Base-by-base conservation (phyloP, 1,140 invertebrate species). In the Periplaneta americana region DNA sequence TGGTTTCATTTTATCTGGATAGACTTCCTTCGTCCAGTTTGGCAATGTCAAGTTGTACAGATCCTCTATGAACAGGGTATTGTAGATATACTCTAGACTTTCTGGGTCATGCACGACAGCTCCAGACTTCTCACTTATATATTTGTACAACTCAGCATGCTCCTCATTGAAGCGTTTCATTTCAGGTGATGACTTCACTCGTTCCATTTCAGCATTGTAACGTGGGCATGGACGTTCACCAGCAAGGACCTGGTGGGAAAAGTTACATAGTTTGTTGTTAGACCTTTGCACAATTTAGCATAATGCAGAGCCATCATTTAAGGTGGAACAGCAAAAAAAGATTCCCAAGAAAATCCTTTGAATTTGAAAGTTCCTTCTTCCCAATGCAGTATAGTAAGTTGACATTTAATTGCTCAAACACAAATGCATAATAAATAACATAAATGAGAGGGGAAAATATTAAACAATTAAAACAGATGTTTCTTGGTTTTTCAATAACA, bases 41-140 rank as follows among this genome's bases (percentile, higher is more conserved):
- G 95, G 95, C 74, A 96, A 87, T 18, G 92, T 92, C 81, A 92
- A 92, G 84, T 96, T 95, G 84, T 94, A 92, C 28, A 92, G 84
- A 80, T 86, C 85, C 91, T 92, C 81, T 22, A 81, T 74, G 13
- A 76, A 91, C 31, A 96, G 87, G 28, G 88, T 91, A 84, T 92
- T 92, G 85, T 94, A 95, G 28, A 96, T 86, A 83, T 91, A 92
- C 83, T 92, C 88, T 2, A 93, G 85, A 76, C 86, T 85, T 82
- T 89, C 86, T 35, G 93, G 84, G 82, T 89, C 87, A 35, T 87
- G 87, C 3, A 95, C 87, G 74, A 86, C 87, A 1, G 84, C 87
- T 0, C 94, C 94, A 17, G 92, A 87, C 79, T 94, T 87, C 18
- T 91, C 84, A 5, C 91, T 90, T 18, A 95, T 84, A 83, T 93